Conservation (phyloP, 1,140 invertebrate species). For the Fopius arisanus region DNA sequence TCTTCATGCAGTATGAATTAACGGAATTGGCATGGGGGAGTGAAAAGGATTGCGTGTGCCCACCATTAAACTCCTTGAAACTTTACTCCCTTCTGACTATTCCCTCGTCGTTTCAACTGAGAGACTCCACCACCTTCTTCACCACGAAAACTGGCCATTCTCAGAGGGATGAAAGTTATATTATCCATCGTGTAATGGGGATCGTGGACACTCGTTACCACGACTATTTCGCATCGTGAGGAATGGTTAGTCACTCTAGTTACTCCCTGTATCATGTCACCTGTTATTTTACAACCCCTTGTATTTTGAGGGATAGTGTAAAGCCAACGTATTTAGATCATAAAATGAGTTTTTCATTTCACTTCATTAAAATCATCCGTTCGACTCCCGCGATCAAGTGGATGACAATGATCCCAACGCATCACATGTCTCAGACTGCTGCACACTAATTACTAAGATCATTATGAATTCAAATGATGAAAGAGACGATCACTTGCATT, state of each 20-base stretch:
- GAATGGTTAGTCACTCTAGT: conserved; percentile 25
- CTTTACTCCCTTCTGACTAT: neutral
- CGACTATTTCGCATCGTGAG: neutral
- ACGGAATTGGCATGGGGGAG: conserved; percentile 15
- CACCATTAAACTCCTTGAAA: conserved; percentile 13
- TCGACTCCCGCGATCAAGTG: no score
- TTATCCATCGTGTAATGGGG: neutral
- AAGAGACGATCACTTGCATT: no score
- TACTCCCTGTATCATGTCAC: conserved; percentile 17
- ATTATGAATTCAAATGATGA: no score
- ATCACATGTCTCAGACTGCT: no score
- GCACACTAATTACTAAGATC: no score
- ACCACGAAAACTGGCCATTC: conserved; percentile 7
- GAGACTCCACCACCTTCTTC: neutral
- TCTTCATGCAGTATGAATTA: conserved; percentile 21
- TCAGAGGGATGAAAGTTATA: conserved; percentile 20
- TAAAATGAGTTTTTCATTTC: neutral
- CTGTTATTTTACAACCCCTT: conserved; percentile 21
- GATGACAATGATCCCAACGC: no score
- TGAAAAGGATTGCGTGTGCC: conserved; percentile 18
- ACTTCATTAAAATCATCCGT: no score
- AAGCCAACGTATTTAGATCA: neutral
- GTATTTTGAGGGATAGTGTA: neutral
- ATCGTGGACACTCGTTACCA: conserved; percentile 1
- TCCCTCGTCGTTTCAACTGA: neutral